Evolutionary conservation across 2,113 vertebrate genomes (phyloP), one percentile per base, ranked within the genome.

Genomic region (Ursus arctos): DNA sequence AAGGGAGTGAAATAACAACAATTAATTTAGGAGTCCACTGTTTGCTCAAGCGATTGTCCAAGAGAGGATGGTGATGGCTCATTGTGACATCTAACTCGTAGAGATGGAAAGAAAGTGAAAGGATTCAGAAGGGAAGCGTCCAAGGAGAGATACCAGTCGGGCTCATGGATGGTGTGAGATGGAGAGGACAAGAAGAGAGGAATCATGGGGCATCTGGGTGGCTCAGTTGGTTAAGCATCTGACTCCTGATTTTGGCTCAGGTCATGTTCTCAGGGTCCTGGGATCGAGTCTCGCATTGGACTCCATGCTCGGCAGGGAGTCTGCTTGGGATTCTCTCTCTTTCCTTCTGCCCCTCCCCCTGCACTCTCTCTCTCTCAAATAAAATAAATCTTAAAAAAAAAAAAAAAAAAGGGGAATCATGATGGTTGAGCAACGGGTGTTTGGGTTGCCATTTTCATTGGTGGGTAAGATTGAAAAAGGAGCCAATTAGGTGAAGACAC

Each of bases 201-300:
- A 36, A 21, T 49, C 79, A 7, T 8, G 69, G 69, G 21, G 69
- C 10, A 22, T 21, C 69, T 24, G 69, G 36, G 21, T 72, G 69
- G 5, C 69, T 72, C 69, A 40, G 69, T 40, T 36, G 22, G 21
- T 40, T 22, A 12, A 24, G 69, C 11, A 0, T 72, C 69, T 24
- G 21, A 72, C n/a, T 72, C 36, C 13, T 24, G 21, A 72, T 40
- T 40, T 72, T 2, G n/a, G 36, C 69, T 72, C 11, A 2, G 5
- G 69, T 72, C 36, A 72, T 24, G 69, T 13, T 40, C 36, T 40
- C 36, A 24, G 21, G 69, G 36, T 72, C 69, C 11, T 24, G 11
- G 36, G 69, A 40, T 72, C 0, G 10, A 40, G 69, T n/a, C 69
- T 21, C 1, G 4, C 4, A 40, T 13, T 0, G 5, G 21, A 19